Evolutionary conservation across 2,888 invertebrate genomes (phyloP).

Genomic region (Amiota minor): DNA sequence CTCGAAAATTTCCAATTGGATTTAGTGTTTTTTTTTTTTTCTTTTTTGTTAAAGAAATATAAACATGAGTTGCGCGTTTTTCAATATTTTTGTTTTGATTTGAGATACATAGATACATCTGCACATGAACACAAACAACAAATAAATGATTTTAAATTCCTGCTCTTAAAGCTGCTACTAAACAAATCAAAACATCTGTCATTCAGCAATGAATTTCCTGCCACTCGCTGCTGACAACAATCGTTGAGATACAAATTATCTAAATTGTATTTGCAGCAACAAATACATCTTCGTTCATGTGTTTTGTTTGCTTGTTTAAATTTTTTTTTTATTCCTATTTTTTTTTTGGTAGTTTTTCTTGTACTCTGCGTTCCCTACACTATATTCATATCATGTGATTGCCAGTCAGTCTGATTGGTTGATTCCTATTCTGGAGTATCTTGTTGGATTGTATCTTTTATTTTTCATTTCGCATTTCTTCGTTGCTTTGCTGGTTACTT

Average conservation of each 20-base stretch:
- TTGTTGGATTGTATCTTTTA: slow-evolving; percentile 3
- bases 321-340: slow-evolving; percentile 42
- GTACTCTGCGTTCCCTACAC: neutral
- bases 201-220: slow-evolving; percentile 51
- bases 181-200: slow-evolving; percentile 69
- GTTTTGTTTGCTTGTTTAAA: slow-evolving; percentile 41
- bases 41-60: neutral
- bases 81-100: slow-evolving; percentile 63
- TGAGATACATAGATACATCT: slow-evolving; percentile 37
- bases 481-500: slow-evolving; percentile 25
- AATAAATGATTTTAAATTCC: neutral
- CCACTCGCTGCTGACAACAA: slow-evolving; percentile 56
- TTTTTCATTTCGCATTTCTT: neutral
- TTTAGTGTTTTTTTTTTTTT: slow-evolving; percentile 55
- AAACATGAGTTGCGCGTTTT: slow-evolving; percentile 33
- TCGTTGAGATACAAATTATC: slow-evolving; percentile 69
- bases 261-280: slow-evolving; percentile 64
- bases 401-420: slow-evolving; percentile 42
- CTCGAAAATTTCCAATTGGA: slow-evolving; percentile 61
- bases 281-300: slow-evolving; percentile 61
- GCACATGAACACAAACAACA: slow-evolving; percentile 15
- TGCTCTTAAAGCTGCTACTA: neutral
- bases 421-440: slow-evolving; percentile 15
- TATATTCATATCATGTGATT: slow-evolving; percentile 20
- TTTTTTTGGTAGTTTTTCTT: neutral